Conservation (phyloP, 2,797 vertebrate species). For the Micropoecilia bifurca region DNA sequence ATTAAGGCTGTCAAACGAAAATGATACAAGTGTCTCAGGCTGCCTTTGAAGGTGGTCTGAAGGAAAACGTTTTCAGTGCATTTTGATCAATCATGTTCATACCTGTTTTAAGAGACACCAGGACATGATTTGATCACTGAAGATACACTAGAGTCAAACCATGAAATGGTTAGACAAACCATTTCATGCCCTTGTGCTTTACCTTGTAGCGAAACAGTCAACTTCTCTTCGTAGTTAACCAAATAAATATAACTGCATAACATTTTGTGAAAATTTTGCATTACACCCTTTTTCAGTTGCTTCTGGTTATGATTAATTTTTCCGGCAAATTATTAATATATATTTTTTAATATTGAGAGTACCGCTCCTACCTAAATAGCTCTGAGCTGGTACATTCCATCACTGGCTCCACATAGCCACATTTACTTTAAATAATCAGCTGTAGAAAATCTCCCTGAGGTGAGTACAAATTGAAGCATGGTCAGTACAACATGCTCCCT, state of each 20-base stretch:
- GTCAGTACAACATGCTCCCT: background rate
- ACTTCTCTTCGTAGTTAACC: background rate
- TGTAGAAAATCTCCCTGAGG: background rate
- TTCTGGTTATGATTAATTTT: background rate
- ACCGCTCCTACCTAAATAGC: background rate
- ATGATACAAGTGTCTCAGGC: background rate
- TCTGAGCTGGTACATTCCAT: background rate
- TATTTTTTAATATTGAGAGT: background rate
- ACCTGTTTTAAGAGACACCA: background rate
- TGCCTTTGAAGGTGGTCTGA: background rate
- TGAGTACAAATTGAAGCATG: background rate
- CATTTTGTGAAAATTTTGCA: background rate
- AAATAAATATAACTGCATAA: background rate
- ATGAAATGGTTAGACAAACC: background rate
- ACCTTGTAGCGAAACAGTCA: background rate
- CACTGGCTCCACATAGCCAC: background rate
- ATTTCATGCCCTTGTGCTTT: background rate
- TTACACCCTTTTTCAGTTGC: background rate
- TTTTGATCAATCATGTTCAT: conserved; percentile 1
- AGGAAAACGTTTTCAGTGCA: background rate
- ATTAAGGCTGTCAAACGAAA: background rate
- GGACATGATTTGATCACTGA: background rate
- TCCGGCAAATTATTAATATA: background rate
- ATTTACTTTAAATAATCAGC: background rate
- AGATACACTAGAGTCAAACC: background rate